A percentile compares a stretch with the other conserved stretches of the same genome.
phyloP scores from a whole-genome alignment of 37 sponge, comb jelly and placozoan species.

The Hormiphora californensis region DNA sequence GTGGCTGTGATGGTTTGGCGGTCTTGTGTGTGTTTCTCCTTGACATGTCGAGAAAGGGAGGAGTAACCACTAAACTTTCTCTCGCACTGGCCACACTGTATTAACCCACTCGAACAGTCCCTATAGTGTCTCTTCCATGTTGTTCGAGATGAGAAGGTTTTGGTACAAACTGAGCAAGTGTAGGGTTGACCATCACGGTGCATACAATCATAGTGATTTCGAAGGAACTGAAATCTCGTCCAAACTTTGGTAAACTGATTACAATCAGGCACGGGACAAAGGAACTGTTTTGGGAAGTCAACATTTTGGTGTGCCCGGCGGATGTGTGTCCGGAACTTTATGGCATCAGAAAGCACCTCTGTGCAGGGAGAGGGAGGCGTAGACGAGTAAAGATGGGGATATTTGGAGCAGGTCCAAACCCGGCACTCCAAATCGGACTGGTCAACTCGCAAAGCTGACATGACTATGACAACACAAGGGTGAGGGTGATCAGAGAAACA shows the following conservation, averaged over 20 bases:
- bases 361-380: neutral
- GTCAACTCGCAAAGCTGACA: neutral
- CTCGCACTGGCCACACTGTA: neutral
- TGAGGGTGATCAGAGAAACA: no score
- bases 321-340: slow-evolving; percentile 6
- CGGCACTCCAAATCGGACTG: neutral
- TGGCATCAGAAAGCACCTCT: neutral
- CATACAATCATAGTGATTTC: slow-evolving; percentile 40
- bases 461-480: no score
- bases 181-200: neutral
- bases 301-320: neutral
- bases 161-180: neutral
- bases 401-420: slow-evolving; percentile 6
- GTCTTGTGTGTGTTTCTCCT: neutral
- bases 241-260: neutral
- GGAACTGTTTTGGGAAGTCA: neutral
- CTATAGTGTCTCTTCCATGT: neutral
- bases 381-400: neutral
- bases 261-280: slow-evolving; percentile 2
- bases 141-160: neutral
- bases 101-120: neutral
- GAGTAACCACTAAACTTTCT: neutral
- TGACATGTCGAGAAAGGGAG: slow-evolving; percentile 14
- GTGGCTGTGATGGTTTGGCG: neutral
- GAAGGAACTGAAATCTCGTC: slow-evolving; percentile 10